A percentile compares a stretch with the other conserved stretches of the same genome.
Conservation (phyloP, 2,113 vertebrate species). For the Burhinus oedicnemus region DNA sequence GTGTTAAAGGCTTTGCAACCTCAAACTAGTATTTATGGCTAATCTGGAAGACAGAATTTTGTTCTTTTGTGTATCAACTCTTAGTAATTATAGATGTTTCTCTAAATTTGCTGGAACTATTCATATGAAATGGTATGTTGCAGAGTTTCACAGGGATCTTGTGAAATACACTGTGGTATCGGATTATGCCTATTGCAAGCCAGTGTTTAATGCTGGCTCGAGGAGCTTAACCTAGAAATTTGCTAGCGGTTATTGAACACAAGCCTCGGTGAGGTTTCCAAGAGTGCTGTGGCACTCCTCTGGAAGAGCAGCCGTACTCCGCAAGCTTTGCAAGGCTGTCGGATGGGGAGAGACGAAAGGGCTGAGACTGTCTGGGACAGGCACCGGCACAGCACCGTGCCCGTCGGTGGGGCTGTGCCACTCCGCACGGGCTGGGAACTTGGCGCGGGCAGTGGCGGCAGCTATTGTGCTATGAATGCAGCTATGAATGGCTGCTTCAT, state of each 20-base stretch:
- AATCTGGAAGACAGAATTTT: background rate
- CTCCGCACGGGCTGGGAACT: background rate
- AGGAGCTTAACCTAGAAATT: background rate
- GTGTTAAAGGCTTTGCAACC: background rate
- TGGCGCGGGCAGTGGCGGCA: fast-evolving
- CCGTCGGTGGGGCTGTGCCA: fast-evolving
- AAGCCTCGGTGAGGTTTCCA: background rate
- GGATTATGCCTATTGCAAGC: background rate
- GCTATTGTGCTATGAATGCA: background rate
- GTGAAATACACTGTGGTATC: background rate
- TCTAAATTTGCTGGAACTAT: background rate
- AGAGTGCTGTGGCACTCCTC: background rate
- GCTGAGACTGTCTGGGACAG: background rate
- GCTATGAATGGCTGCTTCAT: constrained; percentile 52
- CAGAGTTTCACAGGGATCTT: constrained; percentile 34
- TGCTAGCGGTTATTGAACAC: background rate
- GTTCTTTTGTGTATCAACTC: background rate
- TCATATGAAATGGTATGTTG: background rate
- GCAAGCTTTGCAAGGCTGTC: background rate
- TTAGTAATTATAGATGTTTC: background rate
- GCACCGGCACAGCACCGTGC: background rate
- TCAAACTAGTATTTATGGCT: background rate
- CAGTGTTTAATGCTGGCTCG: background rate
- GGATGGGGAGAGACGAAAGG: background rate
- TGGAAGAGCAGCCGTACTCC: background rate